Base-by-base conservation (phyloP, 2,797 vertebrate species). In the Acipenser ruthenus region DNA sequence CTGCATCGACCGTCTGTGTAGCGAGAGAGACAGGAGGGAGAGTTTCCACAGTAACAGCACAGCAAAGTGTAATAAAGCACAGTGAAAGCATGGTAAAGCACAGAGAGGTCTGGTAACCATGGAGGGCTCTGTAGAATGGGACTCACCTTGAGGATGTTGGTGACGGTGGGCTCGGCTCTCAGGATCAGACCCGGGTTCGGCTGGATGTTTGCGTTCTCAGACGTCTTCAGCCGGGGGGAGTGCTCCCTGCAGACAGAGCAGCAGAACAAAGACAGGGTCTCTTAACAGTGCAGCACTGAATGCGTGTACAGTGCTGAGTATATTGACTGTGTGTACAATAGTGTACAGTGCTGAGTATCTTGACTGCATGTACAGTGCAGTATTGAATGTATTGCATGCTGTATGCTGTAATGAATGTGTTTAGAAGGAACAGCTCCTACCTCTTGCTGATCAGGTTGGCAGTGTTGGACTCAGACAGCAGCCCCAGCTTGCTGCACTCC, bases 151-250 rank as follows among this genome's bases (percentile, higher is more conserved):
- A 99, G 91, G 71, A 99, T 99, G 78, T 99, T 99, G 70, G 97
- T 99, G 73, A 99, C 97, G 0, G 97, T 99, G 2, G 97, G 97
- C 76, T 99, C 96, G 0, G 95, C 97, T 60, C 97, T 85, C 55
- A 99, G 91, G 74, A 99, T 99, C 63, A 99, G 92, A 37, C 94
- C 92, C 0, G 96, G 96, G 74, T 99, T 99, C 0, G 97, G 97
- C 75, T 99, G 96, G 83, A 98, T 97, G 75, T 95, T 97, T 65
- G 94, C 94, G 0, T 97, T 99, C 83, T 99, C 97, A 0, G 93
- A 91, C 0, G 95, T 96, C 68, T 95, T 98, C 75, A 93, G 74
- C 78, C 88, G 86, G 0, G 97, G 95, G 11, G 93, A 86, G 0
- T 93, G 90, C 72, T 98, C 93, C 79, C 96, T 89, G 84, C 96